Conservation (phyloP, 2,888 invertebrate species). For the Scaptomyza parva region DNA sequence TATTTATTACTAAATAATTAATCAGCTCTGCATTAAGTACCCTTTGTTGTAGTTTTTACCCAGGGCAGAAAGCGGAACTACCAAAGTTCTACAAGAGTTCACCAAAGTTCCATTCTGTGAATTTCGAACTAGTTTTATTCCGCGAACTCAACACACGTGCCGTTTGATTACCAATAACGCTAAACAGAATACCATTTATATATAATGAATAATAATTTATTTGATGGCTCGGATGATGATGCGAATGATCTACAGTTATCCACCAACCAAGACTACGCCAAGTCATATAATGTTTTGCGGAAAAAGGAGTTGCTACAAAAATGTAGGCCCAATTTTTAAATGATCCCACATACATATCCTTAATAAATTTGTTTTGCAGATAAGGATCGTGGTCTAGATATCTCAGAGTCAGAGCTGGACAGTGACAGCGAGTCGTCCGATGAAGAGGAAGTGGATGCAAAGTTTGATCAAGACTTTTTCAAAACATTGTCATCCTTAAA, state of each 20-base stretch:
- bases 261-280: conserved; percentile 92
- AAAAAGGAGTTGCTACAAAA: conserved; percentile 94
- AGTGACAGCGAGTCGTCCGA: conserved; percentile 80
- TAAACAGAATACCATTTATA: background rate
- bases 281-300: conserved; percentile 92
- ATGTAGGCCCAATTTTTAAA: conserved; percentile 85
- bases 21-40: conserved; percentile 32
- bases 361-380: conserved; percentile 54
- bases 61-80: conserved; percentile 36
- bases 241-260: conserved; percentile 86
- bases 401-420: conserved; percentile 77
- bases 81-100: conserved; percentile 3
- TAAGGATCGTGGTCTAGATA: conserved; percentile 80
- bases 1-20: conserved; percentile 20
- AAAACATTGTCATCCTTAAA: conserved; percentile 94
- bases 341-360: conserved; percentile 47
- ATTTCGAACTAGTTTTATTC: conserved; percentile 23
- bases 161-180: conserved; percentile 18
- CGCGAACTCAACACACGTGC: conserved; percentile 39
- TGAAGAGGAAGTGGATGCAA: conserved; percentile 79
- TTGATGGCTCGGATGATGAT: conserved; percentile 86
- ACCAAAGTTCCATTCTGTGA: background rate
- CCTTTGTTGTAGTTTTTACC: conserved; percentile 37
- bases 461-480: conserved; percentile 92
- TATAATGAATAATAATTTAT: conserved; percentile 74